Conservation (phyloP, 2,797 vertebrate genomes). For the Sebastes kiyomatsui region DNA sequence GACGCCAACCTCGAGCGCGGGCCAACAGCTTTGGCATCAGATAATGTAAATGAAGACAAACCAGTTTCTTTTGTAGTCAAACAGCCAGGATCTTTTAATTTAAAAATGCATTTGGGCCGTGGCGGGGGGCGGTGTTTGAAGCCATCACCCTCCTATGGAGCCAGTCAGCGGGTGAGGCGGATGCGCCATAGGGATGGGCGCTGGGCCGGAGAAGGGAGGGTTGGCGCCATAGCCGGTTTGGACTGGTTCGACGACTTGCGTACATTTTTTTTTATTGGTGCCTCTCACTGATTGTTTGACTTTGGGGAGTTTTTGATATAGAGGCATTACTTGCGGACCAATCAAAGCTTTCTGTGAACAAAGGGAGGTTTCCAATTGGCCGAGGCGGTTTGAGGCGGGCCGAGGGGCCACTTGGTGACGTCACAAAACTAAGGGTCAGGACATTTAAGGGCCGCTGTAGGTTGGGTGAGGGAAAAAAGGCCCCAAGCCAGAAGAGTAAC, state of each 20-base stretch:
- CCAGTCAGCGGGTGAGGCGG: slow-evolving; percentile 52
- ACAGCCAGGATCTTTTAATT: slow-evolving; percentile 74
- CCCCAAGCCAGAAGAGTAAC: slow-evolving; percentile 13
- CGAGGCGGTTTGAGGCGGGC: slow-evolving; percentile 32
- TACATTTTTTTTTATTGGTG: slow-evolving; percentile 33
- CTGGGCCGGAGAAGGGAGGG: slow-evolving; percentile 26
- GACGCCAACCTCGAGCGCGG: slow-evolving; percentile 18
- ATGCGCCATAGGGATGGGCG: slow-evolving; percentile 42
- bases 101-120: slow-evolving; percentile 74
- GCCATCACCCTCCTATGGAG: slow-evolving; percentile 71
- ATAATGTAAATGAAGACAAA: slow-evolving; percentile 68
- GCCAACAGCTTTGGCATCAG: slow-evolving; percentile 49
- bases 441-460: slow-evolving; percentile 49
- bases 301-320: slow-evolving; percentile 47
- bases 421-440: slow-evolving; percentile 52
- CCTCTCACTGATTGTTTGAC: slow-evolving; percentile 63
- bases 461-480: slow-evolving; percentile 30
- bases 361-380: slow-evolving; percentile 57
- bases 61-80: slow-evolving; percentile 64
- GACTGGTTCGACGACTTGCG: slow-evolving; percentile 52
- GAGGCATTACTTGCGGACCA: slow-evolving; percentile 45
- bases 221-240: slow-evolving; percentile 47
- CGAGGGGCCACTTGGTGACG: slow-evolving; percentile 21
- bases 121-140: slow-evolving; percentile 66
- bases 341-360: slow-evolving; percentile 39